These are phyloP conservation scores for Amphiprion percula DNA, from an alignment of 2,113 vertebrate species.

Conservation along the genomic window DNA sequence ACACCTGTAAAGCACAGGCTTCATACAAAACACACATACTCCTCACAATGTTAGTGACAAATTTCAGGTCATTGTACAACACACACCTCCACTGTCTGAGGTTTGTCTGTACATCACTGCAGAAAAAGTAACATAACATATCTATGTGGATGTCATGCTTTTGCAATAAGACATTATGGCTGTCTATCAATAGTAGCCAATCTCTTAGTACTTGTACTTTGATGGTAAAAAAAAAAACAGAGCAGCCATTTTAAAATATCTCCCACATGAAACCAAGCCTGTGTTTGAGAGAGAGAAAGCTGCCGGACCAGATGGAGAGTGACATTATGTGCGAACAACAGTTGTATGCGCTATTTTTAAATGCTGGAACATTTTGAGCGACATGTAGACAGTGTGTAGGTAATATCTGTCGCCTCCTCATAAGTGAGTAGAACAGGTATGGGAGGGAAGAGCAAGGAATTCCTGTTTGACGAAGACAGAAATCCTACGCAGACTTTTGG, in stretches of 20 bases:
- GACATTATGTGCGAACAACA: conserved; percentile 35
- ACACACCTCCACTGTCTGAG: neutral
- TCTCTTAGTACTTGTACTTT: neutral
- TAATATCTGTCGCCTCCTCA: conserved; percentile 10
- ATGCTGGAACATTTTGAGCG: conserved; percentile 27
- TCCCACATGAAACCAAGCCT: conserved; percentile 10
- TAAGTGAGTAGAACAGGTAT: conserved; percentile 13
- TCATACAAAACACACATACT: conserved; percentile 13
- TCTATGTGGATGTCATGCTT: neutral
- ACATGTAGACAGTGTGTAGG: conserved; percentile 5
- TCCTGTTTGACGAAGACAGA: conserved; percentile 32
- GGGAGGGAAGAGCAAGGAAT: conserved; percentile 27
- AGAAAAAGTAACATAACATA: conserved; percentile 10
- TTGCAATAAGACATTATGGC: neutral
- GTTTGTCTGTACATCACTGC: neutral
- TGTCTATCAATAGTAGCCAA: conserved; percentile 11
- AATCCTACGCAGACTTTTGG: neutral
- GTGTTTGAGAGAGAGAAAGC: conserved; percentile 19
- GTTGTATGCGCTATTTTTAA: conserved; percentile 46
- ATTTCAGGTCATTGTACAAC: neutral
- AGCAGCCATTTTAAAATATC: conserved; percentile 29
- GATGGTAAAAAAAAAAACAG: conserved; percentile 10
- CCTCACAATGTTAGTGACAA: neutral
- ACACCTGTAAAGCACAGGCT: neutral
- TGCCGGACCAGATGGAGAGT: conserved; percentile 34